These are phyloP conservation scores for Trissonchulus sp. DNA, from an alignment of 2,888 invertebrate genomes.

Conservation along the genomic window DNA sequence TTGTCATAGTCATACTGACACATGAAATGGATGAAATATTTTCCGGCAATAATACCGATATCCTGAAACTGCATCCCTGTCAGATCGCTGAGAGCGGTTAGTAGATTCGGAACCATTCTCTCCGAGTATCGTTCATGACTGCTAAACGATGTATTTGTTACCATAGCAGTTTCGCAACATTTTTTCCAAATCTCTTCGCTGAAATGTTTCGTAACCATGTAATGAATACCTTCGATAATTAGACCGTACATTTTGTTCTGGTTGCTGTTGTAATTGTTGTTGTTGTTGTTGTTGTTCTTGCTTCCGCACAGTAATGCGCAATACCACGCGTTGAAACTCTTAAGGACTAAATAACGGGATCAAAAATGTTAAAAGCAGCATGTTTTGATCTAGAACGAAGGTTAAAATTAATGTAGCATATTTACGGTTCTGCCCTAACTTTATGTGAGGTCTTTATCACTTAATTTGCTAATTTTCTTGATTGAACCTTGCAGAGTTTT, in stretches of 20 bases:
- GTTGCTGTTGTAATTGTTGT: no score
- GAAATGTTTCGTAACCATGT: conserved; percentile 41
- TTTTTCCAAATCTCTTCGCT: conserved; percentile 36
- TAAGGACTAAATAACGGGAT: no score
- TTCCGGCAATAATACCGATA: conserved; percentile 39
- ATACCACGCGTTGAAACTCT: no score
- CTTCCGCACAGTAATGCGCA: no score
- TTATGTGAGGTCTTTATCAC: no score
- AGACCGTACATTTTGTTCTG: conserved; percentile 44
- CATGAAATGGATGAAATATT: conserved; percentile 43
- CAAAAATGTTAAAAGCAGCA: no score
- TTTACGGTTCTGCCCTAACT: no score
- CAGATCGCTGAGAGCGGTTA: conserved; percentile 30
- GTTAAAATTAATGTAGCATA: no score
- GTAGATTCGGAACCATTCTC: conserved; percentile 41
- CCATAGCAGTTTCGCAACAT: conserved; percentile 34
- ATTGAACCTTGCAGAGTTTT: no score
- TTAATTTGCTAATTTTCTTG: no score
- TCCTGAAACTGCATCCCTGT: conserved; percentile 39
- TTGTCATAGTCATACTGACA: conserved; percentile 41
- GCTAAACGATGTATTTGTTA: conserved; percentile 40
- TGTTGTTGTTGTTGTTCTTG: no score
- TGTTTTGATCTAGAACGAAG: no score
- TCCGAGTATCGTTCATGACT: conserved; percentile 44
- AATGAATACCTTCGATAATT: conserved; percentile 43